These are phyloP conservation scores for Melangyna quadrimaculata DNA, from an alignment of 2,888 invertebrate genomes.

Conservation along the genomic window DNA sequence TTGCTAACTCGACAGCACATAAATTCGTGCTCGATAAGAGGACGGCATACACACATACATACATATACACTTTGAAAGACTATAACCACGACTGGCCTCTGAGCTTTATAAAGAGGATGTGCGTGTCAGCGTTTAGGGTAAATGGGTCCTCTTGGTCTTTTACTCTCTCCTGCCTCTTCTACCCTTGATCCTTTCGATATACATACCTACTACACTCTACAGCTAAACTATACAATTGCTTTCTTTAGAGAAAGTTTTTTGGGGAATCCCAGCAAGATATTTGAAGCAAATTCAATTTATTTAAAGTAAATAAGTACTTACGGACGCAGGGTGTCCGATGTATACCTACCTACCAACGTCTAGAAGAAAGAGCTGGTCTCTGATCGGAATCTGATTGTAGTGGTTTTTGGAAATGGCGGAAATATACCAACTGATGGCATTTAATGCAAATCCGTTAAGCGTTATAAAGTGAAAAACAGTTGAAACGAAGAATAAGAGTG, in stretches of 20 bases:
- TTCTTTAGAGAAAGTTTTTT: slow-evolving; percentile 5
- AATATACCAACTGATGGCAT: not conserved
- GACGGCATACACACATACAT: not conserved
- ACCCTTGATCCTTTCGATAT: not conserved
- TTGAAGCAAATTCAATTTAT: slow-evolving; percentile 56
- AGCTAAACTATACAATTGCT: not conserved
- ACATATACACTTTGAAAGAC: not conserved
- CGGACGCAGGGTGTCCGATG: not conserved
- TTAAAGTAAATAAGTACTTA: slow-evolving; percentile 53
- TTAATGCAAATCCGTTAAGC: not conserved
- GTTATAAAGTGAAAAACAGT: not conserved
- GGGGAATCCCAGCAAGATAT: slow-evolving; percentile 39
- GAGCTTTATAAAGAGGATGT: not conserved
- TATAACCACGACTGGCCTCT: not conserved
- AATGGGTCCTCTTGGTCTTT: slow-evolving; percentile 11
- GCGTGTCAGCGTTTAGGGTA: slow-evolving; percentile 22
- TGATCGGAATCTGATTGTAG: not conserved
- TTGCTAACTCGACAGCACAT: slow-evolving; percentile 54
- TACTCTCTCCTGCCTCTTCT: not conserved
- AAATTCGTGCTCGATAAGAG: slow-evolving; percentile 33
- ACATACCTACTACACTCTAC: too few species aligned
- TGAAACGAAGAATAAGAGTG: not conserved
- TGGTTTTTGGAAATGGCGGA: not conserved
- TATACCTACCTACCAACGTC: too few species aligned
- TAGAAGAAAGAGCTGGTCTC: not conserved